Base-by-base conservation (phyloP, 2,797 vertebrate species). In the Astyanax mexicanus region DNA sequence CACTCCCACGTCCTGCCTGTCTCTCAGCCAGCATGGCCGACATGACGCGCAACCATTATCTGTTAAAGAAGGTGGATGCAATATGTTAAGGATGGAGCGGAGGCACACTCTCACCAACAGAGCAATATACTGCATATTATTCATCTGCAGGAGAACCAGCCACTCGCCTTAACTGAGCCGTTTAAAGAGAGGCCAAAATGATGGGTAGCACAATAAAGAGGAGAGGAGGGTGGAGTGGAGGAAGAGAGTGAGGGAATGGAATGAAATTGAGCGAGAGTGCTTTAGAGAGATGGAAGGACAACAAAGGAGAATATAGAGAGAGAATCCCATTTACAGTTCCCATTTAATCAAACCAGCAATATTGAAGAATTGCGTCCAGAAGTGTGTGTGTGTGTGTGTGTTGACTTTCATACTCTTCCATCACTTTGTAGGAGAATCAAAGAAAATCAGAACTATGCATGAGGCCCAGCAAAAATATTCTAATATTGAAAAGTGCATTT, bases 11-110 rank as follows among this genome's bases (percentile, higher is more conserved):
- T 47, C 58, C 51, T 17, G 40, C 12, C 25, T 52, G 52, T 73
- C 40, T 55, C n/a, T 44, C 61, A 62, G 61, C 75, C 78, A 77
- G 69, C 27, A 27, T 37, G 38, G 54, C 42, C 19, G 6, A 44
- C 74, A 45, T 1, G 40, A 68, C 42, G n/a, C 51, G n/a, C 27
- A 37, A 54, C 25, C 9, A 13, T 77, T 70, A 70, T 69, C 23
- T 61, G 10, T 52, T 42, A 21, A 69, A 64, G 51, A 64, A 25
- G 67, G 27, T 37, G 49, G 37, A 45, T 64, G 38, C 58, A 47
- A 45, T 70, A 55, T 65, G 75, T 71, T 70, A 23, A 54, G 47
- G 40, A 37, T 25, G 6, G 11, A 32, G 37, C 57, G 25, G 21
- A 32, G 37, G n/a, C 49, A 25, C 74, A 15, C 42, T 65, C 7